A percentile compares a stretch with the other conserved stretches of the same genome.
phyloP scores from a whole-genome alignment of 2,888 invertebrate species.

The Biston betularia region DNA sequence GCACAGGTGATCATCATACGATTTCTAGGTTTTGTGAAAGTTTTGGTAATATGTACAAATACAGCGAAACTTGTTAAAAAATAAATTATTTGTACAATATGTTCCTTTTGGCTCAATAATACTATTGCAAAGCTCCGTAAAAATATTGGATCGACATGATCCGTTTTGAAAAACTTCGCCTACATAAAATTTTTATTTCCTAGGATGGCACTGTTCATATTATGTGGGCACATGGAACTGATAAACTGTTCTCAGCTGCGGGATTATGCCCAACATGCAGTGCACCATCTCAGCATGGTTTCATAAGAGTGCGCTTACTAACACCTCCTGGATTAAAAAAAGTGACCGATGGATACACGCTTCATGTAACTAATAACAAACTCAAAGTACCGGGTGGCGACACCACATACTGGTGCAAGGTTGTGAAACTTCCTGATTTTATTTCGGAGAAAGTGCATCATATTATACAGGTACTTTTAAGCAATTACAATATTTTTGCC shows the following conservation, averaged over 20 bases:
- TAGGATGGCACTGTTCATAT: slow-evolving; percentile 96
- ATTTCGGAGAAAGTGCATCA: slow-evolving; percentile 90
- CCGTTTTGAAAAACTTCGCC: not conserved
- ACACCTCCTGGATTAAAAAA: slow-evolving; percentile 71
- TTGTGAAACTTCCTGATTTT: slow-evolving; percentile 91
- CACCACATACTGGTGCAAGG: slow-evolving; percentile 99
- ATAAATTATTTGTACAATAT: too few relatives aligned
- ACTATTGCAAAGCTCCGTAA: not conserved
- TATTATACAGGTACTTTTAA: slow-evolving; percentile 88
- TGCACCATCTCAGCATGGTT: slow-evolving; percentile 87
- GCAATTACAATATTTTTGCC: not conserved
- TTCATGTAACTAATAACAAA: slow-evolving; percentile 87
- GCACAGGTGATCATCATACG: too few relatives aligned
- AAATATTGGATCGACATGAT: not conserved
- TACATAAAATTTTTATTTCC: slow-evolving; percentile 24
- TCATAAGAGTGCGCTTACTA: slow-evolving; percentile 91
- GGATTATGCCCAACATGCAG: slow-evolving; percentile 88
- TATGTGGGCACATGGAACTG: slow-evolving; percentile 93
- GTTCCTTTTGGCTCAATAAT: too few relatives aligned
- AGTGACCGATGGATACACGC: slow-evolving; percentile 77
- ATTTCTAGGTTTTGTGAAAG: too few relatives aligned
- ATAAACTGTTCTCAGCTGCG: slow-evolving; percentile 89
- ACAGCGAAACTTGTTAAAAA: too few relatives aligned
- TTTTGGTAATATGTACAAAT: too few relatives aligned
- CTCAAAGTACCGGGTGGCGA: slow-evolving; percentile 93